Percentiles rank a stretch among this genome's conserved stretches.
phyloP scores from a whole-genome alignment of 2,888 invertebrate species.

The Orgyia antiqua region DNA sequence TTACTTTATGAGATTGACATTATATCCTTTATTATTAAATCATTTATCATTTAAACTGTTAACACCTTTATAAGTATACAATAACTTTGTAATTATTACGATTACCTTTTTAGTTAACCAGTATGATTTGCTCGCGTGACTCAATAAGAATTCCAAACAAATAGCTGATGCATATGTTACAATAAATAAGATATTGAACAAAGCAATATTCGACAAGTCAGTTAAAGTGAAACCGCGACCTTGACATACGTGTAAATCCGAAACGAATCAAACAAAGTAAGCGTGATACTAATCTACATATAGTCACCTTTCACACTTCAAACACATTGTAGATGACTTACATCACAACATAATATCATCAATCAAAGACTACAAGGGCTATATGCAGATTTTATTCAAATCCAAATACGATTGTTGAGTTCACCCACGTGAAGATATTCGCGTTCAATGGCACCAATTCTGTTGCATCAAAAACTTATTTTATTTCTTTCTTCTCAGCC shows the following conservation, averaged over 20 bases:
- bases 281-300: constrained; percentile 69
- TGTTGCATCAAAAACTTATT: no score
- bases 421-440: constrained; percentile 48
- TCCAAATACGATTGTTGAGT: constrained; percentile 40
- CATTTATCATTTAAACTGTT: constrained; percentile 32
- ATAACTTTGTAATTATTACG: constrained; percentile 22
- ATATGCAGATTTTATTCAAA: constrained; percentile 63
- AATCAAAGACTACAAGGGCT: constrained; percentile 57
- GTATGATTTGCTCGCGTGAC: constrained; percentile 35
- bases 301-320: constrained; percentile 64
- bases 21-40: constrained; percentile 14
- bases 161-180: constrained; percentile 15
- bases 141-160: constrained; percentile 48
- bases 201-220: constrained; percentile 50
- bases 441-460: no score
- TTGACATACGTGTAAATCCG: constrained; percentile 57
- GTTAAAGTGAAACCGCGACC: constrained; percentile 48
- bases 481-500: no score
- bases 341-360: constrained; percentile 56
- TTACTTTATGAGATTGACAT: no score
- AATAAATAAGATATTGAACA: constrained; percentile 37
- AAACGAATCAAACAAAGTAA: constrained; percentile 47
- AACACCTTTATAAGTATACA: constrained; percentile 39
- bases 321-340: constrained; percentile 46
- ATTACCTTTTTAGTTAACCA: constrained; percentile 26